Base-by-base conservation (phyloP, 2,797 vertebrate species). In the Champsocephalus gunnari region DNA sequence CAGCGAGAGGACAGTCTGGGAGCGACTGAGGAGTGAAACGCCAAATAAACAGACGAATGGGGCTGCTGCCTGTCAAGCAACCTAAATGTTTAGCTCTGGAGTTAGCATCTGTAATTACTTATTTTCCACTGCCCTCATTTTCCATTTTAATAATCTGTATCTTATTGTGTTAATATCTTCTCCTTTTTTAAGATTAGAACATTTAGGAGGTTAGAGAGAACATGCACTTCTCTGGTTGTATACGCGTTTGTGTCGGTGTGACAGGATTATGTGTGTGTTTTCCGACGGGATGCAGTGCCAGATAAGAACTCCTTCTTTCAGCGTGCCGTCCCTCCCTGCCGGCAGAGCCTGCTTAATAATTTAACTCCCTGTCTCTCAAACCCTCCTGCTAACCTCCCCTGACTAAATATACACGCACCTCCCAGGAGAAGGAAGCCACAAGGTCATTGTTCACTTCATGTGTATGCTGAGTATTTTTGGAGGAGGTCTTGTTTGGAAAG, bases 321-420 rank as follows among this genome's bases (percentile, higher is more conserved):
- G 78, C 58, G 68, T 83, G 79, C 61, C 41, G 59, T 84, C 72
- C 82, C 71, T 81, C 69, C 81, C 75, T 76, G 76, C 81, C 78
- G 65, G 75, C 79, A 75, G 71, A n/a, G 53, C 63, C 73, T 79
- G 76, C 84, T 91, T 64, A 89, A 92, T 90, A 87, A 91, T 90
- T 88, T 75, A 88, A 80, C 71, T 75, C 61, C 66, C 44, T 61
- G 50, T 63, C 87, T 82, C 86, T 89, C 76, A 73, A 81, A 81
- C 77, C 59, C 72, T 79, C 63, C 72, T 71, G 51, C 73, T 76
- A 63, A 84, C 80, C 54, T 49, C 62, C 69, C 57, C 53, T 48
- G 74, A 85, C 86, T 88, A 90, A 89, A 88, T 88, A 88, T 77
- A 83, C 81, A 80, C 62, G n/a, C 62, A 82, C 76, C 58, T 76